Evolutionary conservation across 2,888 invertebrate genomes (phyloP).

Genomic region (Caenorhabditis sp.): DNA sequence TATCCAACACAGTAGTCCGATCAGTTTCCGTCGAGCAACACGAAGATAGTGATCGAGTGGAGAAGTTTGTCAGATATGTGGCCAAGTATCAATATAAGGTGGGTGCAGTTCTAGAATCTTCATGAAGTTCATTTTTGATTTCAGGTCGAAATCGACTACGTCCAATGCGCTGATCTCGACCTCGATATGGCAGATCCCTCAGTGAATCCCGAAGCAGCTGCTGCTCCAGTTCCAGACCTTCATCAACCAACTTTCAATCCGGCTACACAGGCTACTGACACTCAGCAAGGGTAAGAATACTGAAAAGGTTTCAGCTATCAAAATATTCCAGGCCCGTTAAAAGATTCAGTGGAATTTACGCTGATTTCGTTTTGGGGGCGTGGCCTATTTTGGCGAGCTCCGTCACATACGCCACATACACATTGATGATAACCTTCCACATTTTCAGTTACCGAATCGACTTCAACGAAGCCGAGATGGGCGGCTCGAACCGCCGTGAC

Average conservation of each 20-base stretch:
- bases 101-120: neutral
- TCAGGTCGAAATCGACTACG: conserved; percentile 83
- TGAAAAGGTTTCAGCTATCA: no score
- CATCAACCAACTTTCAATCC: conserved; percentile 79
- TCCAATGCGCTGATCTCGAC: conserved; percentile 82
- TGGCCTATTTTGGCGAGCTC: no score
- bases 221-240: conserved; percentile 71
- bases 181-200: conserved; percentile 74
- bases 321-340: no score
- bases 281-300: conserved; percentile 48
- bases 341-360: no score
- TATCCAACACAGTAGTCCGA: conserved; percentile 95
- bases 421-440: conserved; percentile 7
- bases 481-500: conserved; percentile 50
- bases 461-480: conserved; percentile 75
- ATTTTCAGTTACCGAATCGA: conserved; percentile 79
- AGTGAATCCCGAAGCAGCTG: conserved; percentile 73
- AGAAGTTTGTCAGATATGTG: conserved; percentile 97
- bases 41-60: conserved; percentile 90
- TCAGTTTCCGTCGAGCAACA: conserved; percentile 87
- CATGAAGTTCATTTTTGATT: neutral
- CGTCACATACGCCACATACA: no score
- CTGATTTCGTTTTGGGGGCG: no score
- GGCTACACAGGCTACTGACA: conserved; percentile 34
- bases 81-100: conserved; percentile 93